phyloP scores from a whole-genome alignment of 2,797 vertebrate species.

The Aldrovandia affinis region DNA sequence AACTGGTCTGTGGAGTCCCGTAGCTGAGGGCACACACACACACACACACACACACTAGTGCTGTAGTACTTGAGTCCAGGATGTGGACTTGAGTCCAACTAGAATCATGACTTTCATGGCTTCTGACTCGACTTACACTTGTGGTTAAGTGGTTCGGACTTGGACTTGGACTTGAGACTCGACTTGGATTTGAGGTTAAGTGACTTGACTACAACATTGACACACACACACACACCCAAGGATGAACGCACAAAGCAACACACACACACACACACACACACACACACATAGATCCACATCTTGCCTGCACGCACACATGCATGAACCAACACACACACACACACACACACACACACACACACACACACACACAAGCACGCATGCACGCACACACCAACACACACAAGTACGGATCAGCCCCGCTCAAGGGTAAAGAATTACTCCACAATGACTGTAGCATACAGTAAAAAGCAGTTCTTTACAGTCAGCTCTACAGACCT shows the following conservation, averaged over 20 bases:
- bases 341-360: conserved; percentile 3
- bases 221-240: conserved; percentile 8
- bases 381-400: not conserved
- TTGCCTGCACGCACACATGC: not conserved
- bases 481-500: not conserved
- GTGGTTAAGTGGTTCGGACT: no score
- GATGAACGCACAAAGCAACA: no score
- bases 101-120: no score
- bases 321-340: not conserved
- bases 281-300: not conserved
- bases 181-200: no score
- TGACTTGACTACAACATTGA: no score
- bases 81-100: no score
- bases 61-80: no score
- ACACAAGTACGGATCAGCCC: not conserved
- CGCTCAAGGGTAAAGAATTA: not conserved
- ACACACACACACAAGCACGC: not conserved
- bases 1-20: conserved; percentile 87
- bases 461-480: not conserved
- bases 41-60: not conserved
- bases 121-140: no score
- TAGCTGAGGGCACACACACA: conserved; percentile 57
- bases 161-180: no score
- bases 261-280: conserved; percentile 13
- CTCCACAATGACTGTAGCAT: not conserved